A percentile compares a stretch with the other conserved stretches of the same genome.
Evolutionary conservation across 2,797 vertebrate genomes (phyloP).

Genomic region (Cetoscarus ocellatus): DNA sequence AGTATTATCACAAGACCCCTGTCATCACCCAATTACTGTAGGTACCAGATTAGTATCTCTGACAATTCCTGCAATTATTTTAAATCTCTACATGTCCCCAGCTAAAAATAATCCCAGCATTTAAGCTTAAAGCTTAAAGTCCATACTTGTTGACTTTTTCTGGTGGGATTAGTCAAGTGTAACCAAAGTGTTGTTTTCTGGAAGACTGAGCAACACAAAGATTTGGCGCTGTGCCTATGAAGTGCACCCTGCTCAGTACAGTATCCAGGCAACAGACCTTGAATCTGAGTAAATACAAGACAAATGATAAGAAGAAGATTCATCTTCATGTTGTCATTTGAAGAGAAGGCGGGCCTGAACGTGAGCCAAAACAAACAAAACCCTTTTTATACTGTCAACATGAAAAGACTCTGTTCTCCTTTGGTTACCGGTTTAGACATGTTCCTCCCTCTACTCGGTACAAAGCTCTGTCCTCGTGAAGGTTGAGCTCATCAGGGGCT

Average conservation of each 20-base stretch:
- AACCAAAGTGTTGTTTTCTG: conserved; percentile 28
- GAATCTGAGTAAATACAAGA: conserved; percentile 41
- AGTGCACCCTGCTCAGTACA: conserved; percentile 19
- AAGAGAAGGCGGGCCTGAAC: conserved; percentile 15
- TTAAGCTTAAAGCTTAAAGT: neutral
- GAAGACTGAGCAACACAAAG: conserved; percentile 8
- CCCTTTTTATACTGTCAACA: conserved; percentile 13
- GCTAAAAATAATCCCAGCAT: conserved; percentile 1
- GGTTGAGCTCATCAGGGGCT: conserved; percentile 52
- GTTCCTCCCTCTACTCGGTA: conserved; percentile 24
- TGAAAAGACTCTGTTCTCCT: conserved; percentile 36
- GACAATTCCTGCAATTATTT: conserved; percentile 7
- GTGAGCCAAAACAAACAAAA: conserved; percentile 50
- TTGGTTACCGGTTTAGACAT: conserved; percentile 40
- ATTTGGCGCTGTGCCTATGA: conserved; percentile 18
- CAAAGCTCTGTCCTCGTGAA: conserved; percentile 38
- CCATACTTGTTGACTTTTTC: neutral
- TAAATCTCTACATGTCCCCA: neutral
- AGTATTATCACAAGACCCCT: conserved; percentile 2
- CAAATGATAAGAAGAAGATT: conserved; percentile 29
- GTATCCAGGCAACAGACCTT: conserved; percentile 59
- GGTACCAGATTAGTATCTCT: conserved; percentile 19
- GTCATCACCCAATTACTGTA: conserved; percentile 18
- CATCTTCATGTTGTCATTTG: conserved; percentile 47
- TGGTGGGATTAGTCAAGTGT: conserved; percentile 5